Evolutionary conservation across 2,113 vertebrate genomes (phyloP), one percentile per base, ranked within the genome.

Genomic region (Microcebus murinus): DNA sequence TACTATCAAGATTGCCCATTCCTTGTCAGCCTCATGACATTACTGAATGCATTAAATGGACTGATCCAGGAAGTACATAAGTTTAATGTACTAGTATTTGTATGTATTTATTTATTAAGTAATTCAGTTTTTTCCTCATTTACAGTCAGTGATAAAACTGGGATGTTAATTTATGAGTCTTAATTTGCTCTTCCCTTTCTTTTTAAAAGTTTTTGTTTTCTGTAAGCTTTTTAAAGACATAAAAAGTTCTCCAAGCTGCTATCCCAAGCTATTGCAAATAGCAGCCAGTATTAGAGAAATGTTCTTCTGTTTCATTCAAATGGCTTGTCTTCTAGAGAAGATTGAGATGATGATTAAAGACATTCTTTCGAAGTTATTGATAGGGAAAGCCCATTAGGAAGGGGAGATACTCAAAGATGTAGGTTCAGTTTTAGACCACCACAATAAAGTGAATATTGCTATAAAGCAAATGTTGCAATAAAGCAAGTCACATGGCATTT

Each of bases 211-310:
- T 87, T 86, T 90, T 42, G 9, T 93, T 95, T 86, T 61, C 67
- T 90, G 39, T 61, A 59, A 36, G 18, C 21, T 81, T 90, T 96
- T 93, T 70, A 82, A 77, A 87, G 81, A 81, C 67, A 95, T 31
- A 52, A 25, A 87, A 91, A 63, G n/a, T 76, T 96, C 14, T 63
- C 52, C 42, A 87, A 10, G 21, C 39, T 85, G 27, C 55, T 85
- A 42, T 82, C 68, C 76, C 15, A 95, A 91, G 59, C 39, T 15
- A 34, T 45, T 87, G 42, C 31, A 83, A n/a, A 70, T 71, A 87
- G 50, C 61, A 93, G 23, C 42, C 45, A 29, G 42, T 91, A 5
- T 94, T 90, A 52, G 39, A 81, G n/a, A 36, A 91, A 80, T 91
- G 70, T 42, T 84, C 34, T 27, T 57, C 45, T 76, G 31, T 84